A percentile compares a stretch with the other conserved stretches of the same genome.
Evolutionary conservation across 2,113 vertebrate genomes (phyloP).

Genomic region (Oryzias curvinotus): DNA sequence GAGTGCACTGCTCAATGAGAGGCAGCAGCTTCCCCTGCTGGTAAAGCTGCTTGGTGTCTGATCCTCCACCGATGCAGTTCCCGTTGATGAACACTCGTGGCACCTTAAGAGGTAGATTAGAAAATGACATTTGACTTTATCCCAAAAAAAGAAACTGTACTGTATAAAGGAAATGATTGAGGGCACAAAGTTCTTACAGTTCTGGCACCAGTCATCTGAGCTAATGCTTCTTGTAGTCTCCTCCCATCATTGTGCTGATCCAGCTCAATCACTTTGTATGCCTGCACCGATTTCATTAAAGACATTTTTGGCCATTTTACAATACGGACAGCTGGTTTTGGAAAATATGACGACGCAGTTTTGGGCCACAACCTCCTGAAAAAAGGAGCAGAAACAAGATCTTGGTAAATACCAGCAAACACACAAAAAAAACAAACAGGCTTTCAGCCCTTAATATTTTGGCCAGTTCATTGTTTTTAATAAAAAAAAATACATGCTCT

Average conservation of each 20-base stretch:
- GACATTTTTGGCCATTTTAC: slow-evolving; percentile 90
- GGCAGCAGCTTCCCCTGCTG: slow-evolving; percentile 87
- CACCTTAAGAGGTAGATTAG: slow-evolving; percentile 74
- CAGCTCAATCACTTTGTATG: slow-evolving; percentile 87
- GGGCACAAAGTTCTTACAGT: slow-evolving; percentile 79
- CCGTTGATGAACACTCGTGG: slow-evolving; percentile 95
- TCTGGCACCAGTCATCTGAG: slow-evolving; percentile 85
- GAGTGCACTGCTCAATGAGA: slow-evolving; percentile 82
- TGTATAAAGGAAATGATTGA: too few relatives aligned
- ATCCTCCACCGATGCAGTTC: slow-evolving; percentile 89
- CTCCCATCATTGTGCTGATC: slow-evolving; percentile 84
- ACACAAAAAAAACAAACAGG: background rate
- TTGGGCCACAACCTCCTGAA: slow-evolving; percentile 86
- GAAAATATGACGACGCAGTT: slow-evolving; percentile 98
- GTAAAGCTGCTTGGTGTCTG: slow-evolving; percentile 86
- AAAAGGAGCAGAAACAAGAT: slow-evolving; percentile 9
- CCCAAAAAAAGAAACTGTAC: background rate
- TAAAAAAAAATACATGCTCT: too few relatives aligned
- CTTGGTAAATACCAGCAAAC: background rate
- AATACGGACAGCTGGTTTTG: slow-evolving; percentile 90
- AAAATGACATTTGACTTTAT: background rate
- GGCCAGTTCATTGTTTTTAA: background rate
- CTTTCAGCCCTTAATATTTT: background rate
- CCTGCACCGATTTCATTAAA: slow-evolving; percentile 86
- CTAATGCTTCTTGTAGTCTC: slow-evolving; percentile 85